phyloP scores from a whole-genome alignment of 2,797 vertebrate species.

The Chelmon rostratus region DNA sequence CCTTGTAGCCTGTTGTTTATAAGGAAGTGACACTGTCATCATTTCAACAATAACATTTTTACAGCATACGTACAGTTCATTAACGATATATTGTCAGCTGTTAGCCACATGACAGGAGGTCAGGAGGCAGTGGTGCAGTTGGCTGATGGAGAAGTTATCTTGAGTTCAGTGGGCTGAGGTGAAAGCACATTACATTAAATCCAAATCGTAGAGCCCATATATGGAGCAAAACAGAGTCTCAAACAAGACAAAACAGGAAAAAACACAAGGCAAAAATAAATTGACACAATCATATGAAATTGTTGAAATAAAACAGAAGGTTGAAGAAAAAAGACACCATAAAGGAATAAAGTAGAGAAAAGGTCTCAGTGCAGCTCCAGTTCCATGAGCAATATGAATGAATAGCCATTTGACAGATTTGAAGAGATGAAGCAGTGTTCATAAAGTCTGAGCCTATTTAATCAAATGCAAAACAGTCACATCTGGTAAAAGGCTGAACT shows the following conservation, averaged over 20 bases:
- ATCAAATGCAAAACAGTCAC: not conserved
- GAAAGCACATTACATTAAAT: not conserved
- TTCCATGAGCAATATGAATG: not conserved
- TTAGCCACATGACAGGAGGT: conserved; percentile 24
- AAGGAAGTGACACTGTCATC: conserved; percentile 19
- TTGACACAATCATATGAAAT: too few species aligned
- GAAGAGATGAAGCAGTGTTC: not conserved
- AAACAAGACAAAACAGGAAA: too few species aligned
- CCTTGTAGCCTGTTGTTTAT: conserved; percentile 1
- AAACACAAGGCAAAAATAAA: too few species aligned
- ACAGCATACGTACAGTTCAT: not conserved
- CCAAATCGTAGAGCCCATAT: not conserved
- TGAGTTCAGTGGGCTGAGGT: not conserved
- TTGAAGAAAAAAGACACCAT: too few species aligned
- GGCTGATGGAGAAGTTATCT: not conserved
- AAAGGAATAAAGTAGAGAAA: too few species aligned
- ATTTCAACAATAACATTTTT: not conserved
- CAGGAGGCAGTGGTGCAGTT: not conserved
- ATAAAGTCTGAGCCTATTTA: not conserved
- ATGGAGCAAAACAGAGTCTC: not conserved
- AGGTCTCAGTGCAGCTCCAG: too few species aligned
- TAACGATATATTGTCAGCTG: not conserved
- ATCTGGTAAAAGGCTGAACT: not conserved
- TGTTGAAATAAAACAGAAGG: too few species aligned
- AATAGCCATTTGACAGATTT: too few species aligned